phyloP scores from a whole-genome alignment of 2,797 vertebrate genomes.

The Eupleurogrammus muticus region DNA sequence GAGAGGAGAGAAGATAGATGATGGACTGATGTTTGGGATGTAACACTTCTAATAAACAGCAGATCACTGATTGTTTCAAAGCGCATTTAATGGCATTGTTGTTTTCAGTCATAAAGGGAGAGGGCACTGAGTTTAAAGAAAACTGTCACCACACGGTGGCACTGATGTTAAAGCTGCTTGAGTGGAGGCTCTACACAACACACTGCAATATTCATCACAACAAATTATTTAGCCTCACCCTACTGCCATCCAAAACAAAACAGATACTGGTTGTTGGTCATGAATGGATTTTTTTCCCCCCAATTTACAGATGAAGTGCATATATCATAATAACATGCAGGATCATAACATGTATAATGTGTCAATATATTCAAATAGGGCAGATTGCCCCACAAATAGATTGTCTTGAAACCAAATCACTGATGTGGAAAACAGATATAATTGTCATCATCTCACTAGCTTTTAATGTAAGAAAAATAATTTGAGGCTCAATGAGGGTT shows the following conservation, averaged over 20 bases:
- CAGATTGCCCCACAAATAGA: background rate
- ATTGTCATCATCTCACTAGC: background rate
- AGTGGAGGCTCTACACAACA: constrained; percentile 2
- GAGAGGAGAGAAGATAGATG: too few relatives aligned
- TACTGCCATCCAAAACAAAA: background rate
- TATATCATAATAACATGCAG: background rate
- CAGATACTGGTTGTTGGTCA: background rate
- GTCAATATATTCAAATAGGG: background rate
- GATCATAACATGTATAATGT: background rate
- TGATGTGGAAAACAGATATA: background rate
- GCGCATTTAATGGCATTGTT: background rate
- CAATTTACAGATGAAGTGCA: background rate
- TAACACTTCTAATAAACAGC: background rate
- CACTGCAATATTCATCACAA: background rate
- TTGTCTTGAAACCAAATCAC: background rate
- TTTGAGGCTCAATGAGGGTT: background rate
- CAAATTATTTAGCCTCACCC: background rate
- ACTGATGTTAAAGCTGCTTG: constrained; percentile 22
- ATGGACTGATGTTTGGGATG: background rate
- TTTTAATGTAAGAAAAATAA: background rate
- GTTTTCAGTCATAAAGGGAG: background rate
- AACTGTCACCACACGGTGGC: constrained; percentile 50
- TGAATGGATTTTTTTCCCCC: background rate
- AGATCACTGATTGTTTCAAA: background rate
- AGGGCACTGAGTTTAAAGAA: background rate